These are phyloP conservation scores for Marmota monax DNA, from an alignment of 2,113 vertebrate genomes.

Conservation along the genomic window DNA sequence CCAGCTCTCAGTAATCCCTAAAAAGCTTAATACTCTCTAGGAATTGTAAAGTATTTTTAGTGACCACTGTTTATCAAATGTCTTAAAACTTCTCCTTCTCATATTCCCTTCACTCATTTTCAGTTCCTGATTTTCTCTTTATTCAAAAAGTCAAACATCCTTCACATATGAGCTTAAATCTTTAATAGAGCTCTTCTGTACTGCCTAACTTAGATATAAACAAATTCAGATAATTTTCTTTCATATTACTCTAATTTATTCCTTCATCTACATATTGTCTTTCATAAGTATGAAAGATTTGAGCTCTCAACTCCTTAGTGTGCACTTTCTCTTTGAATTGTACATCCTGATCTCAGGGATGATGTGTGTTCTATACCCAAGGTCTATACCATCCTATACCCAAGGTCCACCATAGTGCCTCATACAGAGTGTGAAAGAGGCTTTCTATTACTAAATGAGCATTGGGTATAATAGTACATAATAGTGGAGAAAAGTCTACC, in stretches of 20 bases:
- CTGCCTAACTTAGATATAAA: conserved; percentile 22
- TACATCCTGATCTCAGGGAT: background rate
- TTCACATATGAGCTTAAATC: background rate
- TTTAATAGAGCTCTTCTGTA: background rate
- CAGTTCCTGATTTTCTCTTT: background rate
- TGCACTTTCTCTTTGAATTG: background rate
- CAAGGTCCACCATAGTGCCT: background rate
- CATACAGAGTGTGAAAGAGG: background rate
- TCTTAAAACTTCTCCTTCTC: background rate
- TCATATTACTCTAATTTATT: background rate
- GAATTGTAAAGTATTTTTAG: background rate
- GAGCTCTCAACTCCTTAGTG: background rate
- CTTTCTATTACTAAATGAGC: background rate
- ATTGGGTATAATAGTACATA: background rate
- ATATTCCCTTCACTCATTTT: background rate
- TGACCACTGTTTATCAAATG: background rate
- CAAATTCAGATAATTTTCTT: background rate
- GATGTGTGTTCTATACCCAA: background rate
- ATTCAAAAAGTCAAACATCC: background rate
- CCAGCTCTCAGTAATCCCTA: background rate
- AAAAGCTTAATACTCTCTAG: background rate
- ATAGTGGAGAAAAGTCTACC: background rate
- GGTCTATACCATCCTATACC: background rate
- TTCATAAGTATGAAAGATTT: background rate
- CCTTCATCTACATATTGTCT: background rate